Evolutionary conservation across 1,140 invertebrate genomes (phyloP).

Genomic region (Trinorchestia longiramus): DNA sequence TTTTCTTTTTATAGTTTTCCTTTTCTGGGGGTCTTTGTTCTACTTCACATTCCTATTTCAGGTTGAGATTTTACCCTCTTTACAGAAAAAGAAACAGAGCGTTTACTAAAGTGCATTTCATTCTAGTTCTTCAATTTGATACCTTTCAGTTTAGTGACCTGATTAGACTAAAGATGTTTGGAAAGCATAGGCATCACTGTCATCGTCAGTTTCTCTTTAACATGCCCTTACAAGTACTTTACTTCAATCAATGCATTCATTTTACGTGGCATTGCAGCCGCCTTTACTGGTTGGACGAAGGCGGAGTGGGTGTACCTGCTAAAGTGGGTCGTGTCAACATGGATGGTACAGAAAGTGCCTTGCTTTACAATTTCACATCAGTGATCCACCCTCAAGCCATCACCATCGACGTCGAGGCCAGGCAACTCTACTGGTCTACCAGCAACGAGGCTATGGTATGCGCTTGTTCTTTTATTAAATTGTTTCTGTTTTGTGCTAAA

Average conservation of each 20-base stretch:
- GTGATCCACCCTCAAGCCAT: slow-evolving; percentile 83
- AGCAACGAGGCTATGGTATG: slow-evolving; percentile 79
- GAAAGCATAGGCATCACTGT: no score
- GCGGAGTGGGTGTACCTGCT: slow-evolving; percentile 87
- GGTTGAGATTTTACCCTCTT: no score
- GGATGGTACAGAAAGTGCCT: slow-evolving; percentile 80
- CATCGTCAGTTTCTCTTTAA: no score
- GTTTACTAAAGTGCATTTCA: no score
- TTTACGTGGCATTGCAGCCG: slow-evolving; percentile 72
- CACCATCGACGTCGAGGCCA: slow-evolving; percentile 86
- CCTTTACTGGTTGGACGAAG: slow-evolving; percentile 96
- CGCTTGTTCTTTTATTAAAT: neutral
- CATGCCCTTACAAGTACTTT: neutral
- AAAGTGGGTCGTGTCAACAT: slow-evolving; percentile 95
- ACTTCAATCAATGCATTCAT: neutral
- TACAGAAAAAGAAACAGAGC: no score
- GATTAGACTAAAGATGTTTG: no score
- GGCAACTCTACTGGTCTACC: slow-evolving; percentile 88
- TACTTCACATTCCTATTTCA: no score
- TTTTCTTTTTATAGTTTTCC: no score
- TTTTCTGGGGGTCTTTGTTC: no score
- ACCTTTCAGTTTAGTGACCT: no score
- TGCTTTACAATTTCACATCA: slow-evolving; percentile 61
- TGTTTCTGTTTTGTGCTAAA: no score
- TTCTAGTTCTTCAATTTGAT: no score